Base-by-base conservation (phyloP, 2,797 vertebrate genomes). In the Cuniculus paca region DNA sequence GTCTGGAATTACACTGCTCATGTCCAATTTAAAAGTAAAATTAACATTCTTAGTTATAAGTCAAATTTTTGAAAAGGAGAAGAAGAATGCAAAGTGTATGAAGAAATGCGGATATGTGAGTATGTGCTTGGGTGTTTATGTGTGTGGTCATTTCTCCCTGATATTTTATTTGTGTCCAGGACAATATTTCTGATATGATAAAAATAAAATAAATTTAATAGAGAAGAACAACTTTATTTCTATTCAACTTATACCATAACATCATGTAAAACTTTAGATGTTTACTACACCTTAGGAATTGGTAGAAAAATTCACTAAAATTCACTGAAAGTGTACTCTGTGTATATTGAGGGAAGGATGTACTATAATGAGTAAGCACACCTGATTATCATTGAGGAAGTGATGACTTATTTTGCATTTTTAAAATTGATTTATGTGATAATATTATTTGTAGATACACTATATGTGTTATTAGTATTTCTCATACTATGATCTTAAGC, bases 41-140 rank as follows among this genome's bases (percentile, higher is more conserved):
- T 28, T 80, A 70, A 5, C 1, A 88, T 52, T 70, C 17, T 52
- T 48, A 19, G 45, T 2, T 58, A 52, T 50, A 72, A 80, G 79
- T 50, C 13, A 87, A 45, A 26, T 48, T 50, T 36, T 52, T 60
- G 13, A 34, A 80, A 17, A 80, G 16, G 79, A 48, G 34, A 52
- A 26, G 0, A 60, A 2, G 52, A 34, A 42, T 78, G 14, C 10
- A 54, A 65, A 4, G 1, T 63, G 4, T 61, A 1, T 24, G 14
- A 20, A n/a, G 42, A 2, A 54, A 4, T 2, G 2, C 61, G 24
- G 16, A 4, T 39, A 11, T 17, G 7, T 61, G 5, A 0, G 1
- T 63, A 11, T 48, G 12, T 8, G 14, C 19, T 20, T 20, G n/a
- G 20, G 14, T 52, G 34, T 31, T 16, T 50, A 34, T 19, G 5